A percentile compares a stretch with the other conserved stretches of the same genome.
phyloP scores from a whole-genome alignment of 23 tunicate species.

The Phallusia fumigata region DNA sequence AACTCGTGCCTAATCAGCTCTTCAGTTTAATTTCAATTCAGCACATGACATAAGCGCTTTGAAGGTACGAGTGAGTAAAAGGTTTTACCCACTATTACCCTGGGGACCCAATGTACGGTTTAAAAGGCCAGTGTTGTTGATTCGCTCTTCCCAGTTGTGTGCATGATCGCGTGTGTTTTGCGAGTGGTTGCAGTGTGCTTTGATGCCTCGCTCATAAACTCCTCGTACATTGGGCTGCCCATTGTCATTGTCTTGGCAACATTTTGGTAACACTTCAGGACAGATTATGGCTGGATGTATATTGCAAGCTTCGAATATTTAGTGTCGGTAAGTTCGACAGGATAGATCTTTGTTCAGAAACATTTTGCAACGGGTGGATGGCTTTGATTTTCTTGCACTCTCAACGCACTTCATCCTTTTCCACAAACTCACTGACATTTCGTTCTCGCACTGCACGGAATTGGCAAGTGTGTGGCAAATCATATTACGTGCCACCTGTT shows the following conservation, averaged over 20 bases:
- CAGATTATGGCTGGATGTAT: too few relatives aligned
- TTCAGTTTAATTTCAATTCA: too few relatives aligned
- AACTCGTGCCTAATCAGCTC: too few relatives aligned
- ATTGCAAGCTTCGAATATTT: too few relatives aligned
- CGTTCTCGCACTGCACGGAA: not conserved
- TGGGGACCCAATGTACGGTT: not conserved
- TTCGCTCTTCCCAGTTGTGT: not conserved
- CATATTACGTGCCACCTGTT: not conserved
- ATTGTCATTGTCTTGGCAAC: not conserved
- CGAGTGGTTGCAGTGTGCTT: not conserved
- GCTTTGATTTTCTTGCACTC: not conserved
- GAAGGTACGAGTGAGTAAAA: not conserved
- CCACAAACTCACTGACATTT: not conserved
- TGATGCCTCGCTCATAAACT: not conserved
- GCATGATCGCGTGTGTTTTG: not conserved
- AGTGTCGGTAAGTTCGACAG: too few relatives aligned
- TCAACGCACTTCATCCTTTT: not conserved
- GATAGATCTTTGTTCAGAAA: not conserved
- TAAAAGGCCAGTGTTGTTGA: not conserved
- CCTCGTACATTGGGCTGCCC: not conserved
- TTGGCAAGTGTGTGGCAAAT: not conserved
- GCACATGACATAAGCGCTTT: not conserved
- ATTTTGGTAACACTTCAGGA: too few relatives aligned
- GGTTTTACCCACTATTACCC: not conserved
- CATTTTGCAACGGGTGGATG: not conserved